Conservation (phyloP, 2,797 vertebrate genomes). For the Falco peregrinus region DNA sequence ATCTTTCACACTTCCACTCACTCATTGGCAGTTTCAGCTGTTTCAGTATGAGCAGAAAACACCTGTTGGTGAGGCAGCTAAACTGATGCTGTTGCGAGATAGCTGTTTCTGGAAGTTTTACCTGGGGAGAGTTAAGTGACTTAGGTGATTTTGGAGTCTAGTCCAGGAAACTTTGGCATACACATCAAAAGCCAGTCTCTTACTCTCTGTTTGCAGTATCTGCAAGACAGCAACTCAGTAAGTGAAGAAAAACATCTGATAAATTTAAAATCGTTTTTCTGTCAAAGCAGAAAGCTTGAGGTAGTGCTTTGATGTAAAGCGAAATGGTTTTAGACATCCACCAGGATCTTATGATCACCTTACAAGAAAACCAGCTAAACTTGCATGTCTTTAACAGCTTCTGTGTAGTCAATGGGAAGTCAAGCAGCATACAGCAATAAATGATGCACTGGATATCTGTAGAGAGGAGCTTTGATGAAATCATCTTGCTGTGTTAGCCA, state of each 20-base stretch:
- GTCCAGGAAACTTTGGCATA: background rate
- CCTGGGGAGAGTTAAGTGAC: background rate
- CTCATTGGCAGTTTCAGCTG: background rate
- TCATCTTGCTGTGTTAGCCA: background rate
- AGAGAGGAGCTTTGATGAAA: background rate
- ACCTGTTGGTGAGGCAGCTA: background rate
- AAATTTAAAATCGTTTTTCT: background rate
- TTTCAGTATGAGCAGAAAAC: background rate
- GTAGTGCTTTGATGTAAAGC: background rate
- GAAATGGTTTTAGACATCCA: background rate
- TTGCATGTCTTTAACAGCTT: background rate
- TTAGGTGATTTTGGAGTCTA: background rate
- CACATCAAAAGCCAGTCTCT: background rate
- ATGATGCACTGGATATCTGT: background rate
- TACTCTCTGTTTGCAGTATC: background rate
- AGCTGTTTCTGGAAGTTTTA: too few species aligned
- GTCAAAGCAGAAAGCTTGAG: background rate
- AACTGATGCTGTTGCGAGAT: background rate
- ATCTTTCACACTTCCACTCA: background rate
- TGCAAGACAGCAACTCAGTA: background rate
- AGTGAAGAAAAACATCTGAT: background rate
- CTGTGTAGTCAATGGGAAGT: background rate
- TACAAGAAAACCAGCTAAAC: background rate
- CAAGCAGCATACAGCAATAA: background rate
- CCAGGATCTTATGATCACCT: background rate